Conservation (phyloP, 1,140 invertebrate species). For the Heliconius melpomene region DNA sequence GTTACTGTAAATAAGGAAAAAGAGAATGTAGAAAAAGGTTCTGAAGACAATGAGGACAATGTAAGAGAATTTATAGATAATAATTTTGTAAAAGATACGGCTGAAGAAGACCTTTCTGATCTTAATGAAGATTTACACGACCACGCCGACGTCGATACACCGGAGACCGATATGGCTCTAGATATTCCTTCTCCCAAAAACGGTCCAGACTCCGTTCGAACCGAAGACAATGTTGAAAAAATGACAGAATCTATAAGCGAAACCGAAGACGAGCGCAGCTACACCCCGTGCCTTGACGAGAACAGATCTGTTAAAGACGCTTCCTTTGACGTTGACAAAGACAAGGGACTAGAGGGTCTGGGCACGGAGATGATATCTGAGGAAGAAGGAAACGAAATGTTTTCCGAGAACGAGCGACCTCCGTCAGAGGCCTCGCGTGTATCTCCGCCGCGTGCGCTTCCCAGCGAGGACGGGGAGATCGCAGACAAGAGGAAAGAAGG, state of each 20-base stretch:
- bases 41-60: slow-evolving; percentile 27
- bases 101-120: slow-evolving; percentile 26
- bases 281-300: slow-evolving; percentile 86
- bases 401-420: slow-evolving; percentile 78
- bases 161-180: slow-evolving; percentile 1
- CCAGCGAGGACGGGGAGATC: slow-evolving; percentile 81
- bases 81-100: slow-evolving; percentile 7
- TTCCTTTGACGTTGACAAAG: slow-evolving; percentile 67
- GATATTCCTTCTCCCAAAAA: slow-evolving; percentile 33
- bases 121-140: slow-evolving; percentile 32
- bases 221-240: slow-evolving; percentile 66
- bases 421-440: slow-evolving; percentile 58
- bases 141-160: slow-evolving; percentile 6
- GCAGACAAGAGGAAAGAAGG: slow-evolving; percentile 82
- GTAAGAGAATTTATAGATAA: slow-evolving; percentile 25
- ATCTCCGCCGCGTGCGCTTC: slow-evolving; percentile 60
- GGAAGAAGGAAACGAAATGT: slow-evolving; percentile 83
- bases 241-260: slow-evolving; percentile 84
- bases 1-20: slow-evolving; percentile 14
- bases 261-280: slow-evolving; percentile 83
- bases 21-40: slow-evolving; percentile 10
- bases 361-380: slow-evolving; percentile 88
- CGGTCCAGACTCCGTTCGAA: slow-evolving; percentile 31
- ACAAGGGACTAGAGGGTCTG: slow-evolving; percentile 82
- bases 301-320: slow-evolving; percentile 77